A percentile compares a stretch with the other conserved stretches of the same genome.
These are phyloP conservation scores for Crematogaster levior DNA, from an alignment of 2,888 invertebrate species.

Conservation along the genomic window DNA sequence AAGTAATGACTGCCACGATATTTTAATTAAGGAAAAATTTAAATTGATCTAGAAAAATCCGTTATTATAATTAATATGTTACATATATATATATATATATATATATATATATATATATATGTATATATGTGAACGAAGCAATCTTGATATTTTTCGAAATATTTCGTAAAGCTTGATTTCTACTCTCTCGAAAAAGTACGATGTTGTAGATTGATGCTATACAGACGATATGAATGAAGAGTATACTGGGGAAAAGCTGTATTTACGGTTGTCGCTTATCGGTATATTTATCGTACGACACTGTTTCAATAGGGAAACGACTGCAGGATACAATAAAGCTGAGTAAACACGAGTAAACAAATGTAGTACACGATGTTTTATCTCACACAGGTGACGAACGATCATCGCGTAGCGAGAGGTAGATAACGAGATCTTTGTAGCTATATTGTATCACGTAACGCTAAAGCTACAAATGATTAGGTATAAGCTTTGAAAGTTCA, in stretches of 20 bases:
- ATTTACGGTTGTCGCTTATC: conserved; percentile 37
- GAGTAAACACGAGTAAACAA: conserved; percentile 33
- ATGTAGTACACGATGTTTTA: conserved; percentile 5
- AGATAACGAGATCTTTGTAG: neutral
- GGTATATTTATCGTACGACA: conserved; percentile 14
- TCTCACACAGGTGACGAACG: conserved; percentile 9
- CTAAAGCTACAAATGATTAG: neutral
- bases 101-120: neutral
- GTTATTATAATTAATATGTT: neutral
- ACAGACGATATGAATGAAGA: neutral
- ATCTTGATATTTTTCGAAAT: neutral
- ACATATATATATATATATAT: no score
- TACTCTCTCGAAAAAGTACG: neutral
- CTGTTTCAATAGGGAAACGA: conserved; percentile 18
- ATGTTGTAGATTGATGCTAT: neutral
- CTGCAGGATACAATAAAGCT: conserved; percentile 32
- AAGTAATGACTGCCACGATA: neutral
- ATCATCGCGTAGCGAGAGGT: neutral
- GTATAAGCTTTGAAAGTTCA: neutral
- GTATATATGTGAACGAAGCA: neutral
- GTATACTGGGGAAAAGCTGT: neutral
- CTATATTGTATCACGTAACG: conserved; percentile 4
- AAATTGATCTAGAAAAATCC: neutral
- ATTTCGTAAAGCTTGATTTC: neutral
- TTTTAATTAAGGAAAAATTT: conserved; percentile 24